Percentiles rank a stretch among this genome's conserved stretches.
Evolutionary conservation across 2,888 invertebrate genomes (phyloP).

Genomic region (Formica aserva): DNA sequence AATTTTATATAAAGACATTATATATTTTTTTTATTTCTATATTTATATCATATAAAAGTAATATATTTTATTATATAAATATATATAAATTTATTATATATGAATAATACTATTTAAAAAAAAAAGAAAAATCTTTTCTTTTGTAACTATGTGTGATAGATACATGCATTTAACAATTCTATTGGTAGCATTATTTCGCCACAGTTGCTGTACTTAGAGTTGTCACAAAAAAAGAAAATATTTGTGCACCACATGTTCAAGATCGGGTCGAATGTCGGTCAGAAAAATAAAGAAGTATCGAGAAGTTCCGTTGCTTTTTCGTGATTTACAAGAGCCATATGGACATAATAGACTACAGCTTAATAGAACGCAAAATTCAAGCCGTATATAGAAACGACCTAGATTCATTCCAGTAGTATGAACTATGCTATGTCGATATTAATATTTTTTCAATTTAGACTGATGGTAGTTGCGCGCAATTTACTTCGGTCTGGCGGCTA

Average conservation of each 20-base stretch:
- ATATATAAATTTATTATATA: background rate
- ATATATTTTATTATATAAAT: background rate
- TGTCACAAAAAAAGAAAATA: background rate
- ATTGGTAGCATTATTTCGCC: background rate
- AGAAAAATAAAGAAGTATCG: constrained; percentile 43
- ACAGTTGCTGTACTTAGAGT: background rate
- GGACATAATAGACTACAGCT: constrained; percentile 29
- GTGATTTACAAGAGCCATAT: constrained; percentile 49
- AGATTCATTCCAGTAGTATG: constrained; percentile 30
- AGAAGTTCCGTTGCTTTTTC: constrained; percentile 37
- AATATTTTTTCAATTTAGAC: constrained; percentile 17
- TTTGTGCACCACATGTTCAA: constrained; percentile 50
- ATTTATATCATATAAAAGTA: background rate
- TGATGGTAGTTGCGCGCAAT: background rate
- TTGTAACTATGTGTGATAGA: background rate
- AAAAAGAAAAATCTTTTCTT: constrained; percentile 10
- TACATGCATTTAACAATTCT: constrained; percentile 10
- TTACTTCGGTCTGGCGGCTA: background rate
- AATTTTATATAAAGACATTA: background rate
- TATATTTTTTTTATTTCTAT: background rate
- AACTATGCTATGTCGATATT: background rate
- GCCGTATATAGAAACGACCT: constrained; percentile 24
- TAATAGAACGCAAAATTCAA: constrained; percentile 38
- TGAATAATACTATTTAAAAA: background rate
- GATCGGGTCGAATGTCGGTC: constrained; percentile 47